A percentile compares a stretch with the other conserved stretches of the same genome.
These are phyloP conservation scores for Empis stercorea DNA, from an alignment of 2,888 invertebrate species.

Conservation along the genomic window DNA sequence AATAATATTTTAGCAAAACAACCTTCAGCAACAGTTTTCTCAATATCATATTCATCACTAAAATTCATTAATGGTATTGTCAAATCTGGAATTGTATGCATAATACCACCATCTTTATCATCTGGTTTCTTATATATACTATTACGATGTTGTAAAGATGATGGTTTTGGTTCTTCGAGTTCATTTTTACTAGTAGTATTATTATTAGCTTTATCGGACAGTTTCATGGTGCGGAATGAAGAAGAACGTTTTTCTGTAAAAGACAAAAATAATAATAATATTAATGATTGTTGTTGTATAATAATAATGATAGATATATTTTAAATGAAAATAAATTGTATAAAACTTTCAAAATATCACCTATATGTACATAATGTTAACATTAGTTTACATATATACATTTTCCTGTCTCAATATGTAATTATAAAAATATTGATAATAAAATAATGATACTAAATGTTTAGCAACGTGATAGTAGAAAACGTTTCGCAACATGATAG, in stretches of 20 bases:
- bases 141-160: slow-evolving; percentile 30
- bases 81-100: slow-evolving; percentile 43
- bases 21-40: slow-evolving; percentile 52
- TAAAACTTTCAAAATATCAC: too few species aligned
- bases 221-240: slow-evolving; percentile 18
- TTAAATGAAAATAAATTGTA: too few species aligned
- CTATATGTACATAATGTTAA: too few species aligned
- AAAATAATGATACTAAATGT: too few species aligned
- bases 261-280: too few species aligned
- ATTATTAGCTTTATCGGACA: slow-evolving; percentile 13
- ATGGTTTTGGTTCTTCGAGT: slow-evolving; percentile 23
- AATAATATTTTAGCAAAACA: slow-evolving; percentile 56
- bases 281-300: too few species aligned
- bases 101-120: slow-evolving; percentile 31
- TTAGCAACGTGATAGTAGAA: too few species aligned
- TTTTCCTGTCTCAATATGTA: too few species aligned
- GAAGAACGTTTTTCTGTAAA: slow-evolving; percentile 28
- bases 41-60: slow-evolving; percentile 48
- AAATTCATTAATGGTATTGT: slow-evolving; percentile 41
- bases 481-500: too few species aligned
- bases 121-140: slow-evolving; percentile 33
- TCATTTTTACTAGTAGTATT: slow-evolving; percentile 12
- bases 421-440: too few species aligned
- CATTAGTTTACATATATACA: too few species aligned
- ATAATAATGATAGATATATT: too few species aligned